Evolutionary conservation across 30 jellyfish, hydroid and myxozoan species (phyloP).

Genomic region (Pseudorhiza aurosa): DNA sequence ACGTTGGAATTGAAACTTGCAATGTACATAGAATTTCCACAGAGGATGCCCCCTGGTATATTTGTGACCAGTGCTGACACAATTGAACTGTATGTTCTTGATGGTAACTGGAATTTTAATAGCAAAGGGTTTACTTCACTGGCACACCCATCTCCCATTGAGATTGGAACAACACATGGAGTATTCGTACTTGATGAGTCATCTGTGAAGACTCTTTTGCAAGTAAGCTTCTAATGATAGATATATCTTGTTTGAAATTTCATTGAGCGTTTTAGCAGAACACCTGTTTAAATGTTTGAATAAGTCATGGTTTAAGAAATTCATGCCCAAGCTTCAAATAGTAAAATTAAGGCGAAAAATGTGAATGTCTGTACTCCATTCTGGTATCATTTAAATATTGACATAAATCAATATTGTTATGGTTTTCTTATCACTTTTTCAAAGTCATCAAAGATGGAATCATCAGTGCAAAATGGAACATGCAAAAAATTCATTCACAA

Average conservation of each 20-base stretch:
- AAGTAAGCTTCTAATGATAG: constrained; percentile 22
- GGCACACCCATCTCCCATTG: constrained; percentile 97
- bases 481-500: constrained; percentile 84
- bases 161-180: constrained; percentile 95
- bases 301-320: too few species aligned
- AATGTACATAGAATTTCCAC: constrained; percentile 91
- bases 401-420: too few species aligned
- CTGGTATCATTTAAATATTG: too few species aligned
- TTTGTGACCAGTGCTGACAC: constrained; percentile 93
- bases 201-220: constrained; percentile 20
- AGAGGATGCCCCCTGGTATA: constrained; percentile 91
- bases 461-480: constrained; percentile 47
- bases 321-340: too few species aligned
- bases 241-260: too few species aligned
- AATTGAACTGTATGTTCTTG: constrained; percentile 79
- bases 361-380: too few species aligned
- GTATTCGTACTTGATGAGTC: constrained; percentile 78
- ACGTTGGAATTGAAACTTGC: constrained; percentile 87
- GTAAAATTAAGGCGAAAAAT: too few species aligned
- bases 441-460: constrained; percentile 6
- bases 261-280: too few species aligned
- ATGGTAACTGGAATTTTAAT: constrained; percentile 84
- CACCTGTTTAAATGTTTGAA: too few species aligned
- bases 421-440: too few species aligned
- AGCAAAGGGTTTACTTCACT: constrained; percentile 86